Evolutionary conservation across 1,140 invertebrate species (phyloP), one percentile per base, ranked within the genome.

Genomic region (Glossosoma conforme): DNA sequence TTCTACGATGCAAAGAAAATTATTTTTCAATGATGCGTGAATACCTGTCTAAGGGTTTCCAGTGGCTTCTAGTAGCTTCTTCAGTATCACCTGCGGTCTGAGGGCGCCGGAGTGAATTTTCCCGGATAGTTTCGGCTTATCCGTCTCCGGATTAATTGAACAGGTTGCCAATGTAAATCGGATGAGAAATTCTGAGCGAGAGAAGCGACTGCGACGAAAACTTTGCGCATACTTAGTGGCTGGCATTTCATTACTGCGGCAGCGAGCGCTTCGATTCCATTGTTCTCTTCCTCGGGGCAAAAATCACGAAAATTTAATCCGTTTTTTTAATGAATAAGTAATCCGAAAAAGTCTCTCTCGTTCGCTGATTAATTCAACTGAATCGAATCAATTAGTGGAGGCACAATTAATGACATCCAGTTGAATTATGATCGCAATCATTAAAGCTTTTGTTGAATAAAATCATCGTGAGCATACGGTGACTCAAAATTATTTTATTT

Each of bases 31-130:
- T n/a, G n/a, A n/a, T n/a, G n/a, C n/a, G n/a, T n/a, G n/a, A n/a
- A n/a, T n/a, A n/a, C n/a, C n/a, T n/a, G n/a, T n/a, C n/a, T n/a
- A n/a, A n/a, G n/a, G n/a, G n/a, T n/a, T n/a, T n/a, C n/a, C n/a
- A n/a, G n/a, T n/a, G n/a, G n/a, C n/a, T n/a, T n/a, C n/a, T n/a
- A n/a, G n/a, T n/a, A n/a, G n/a, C n/a, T n/a, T n/a, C n/a, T n/a
- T n/a, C n/a, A n/a, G n/a, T n/a, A n/a, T n/a, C n/a, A n/a, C n/a
- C n/a, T n/a, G n/a, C n/a, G n/a, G n/a, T n/a, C n/a, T n/a, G n/a
- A n/a, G n/a, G n/a, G n/a, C n/a, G n/a, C n/a, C n/a, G n/a, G 55
- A 57, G 53, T 57, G 50, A 57, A 57, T 45, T 47, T 50, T 43
- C 48, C 21, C 33, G 37, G 36, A 45, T 24, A 33, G 43, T 45